These are phyloP conservation scores for Diachrysia chrysitis DNA, from an alignment of 2,888 invertebrate genomes.

Conservation along the genomic window DNA sequence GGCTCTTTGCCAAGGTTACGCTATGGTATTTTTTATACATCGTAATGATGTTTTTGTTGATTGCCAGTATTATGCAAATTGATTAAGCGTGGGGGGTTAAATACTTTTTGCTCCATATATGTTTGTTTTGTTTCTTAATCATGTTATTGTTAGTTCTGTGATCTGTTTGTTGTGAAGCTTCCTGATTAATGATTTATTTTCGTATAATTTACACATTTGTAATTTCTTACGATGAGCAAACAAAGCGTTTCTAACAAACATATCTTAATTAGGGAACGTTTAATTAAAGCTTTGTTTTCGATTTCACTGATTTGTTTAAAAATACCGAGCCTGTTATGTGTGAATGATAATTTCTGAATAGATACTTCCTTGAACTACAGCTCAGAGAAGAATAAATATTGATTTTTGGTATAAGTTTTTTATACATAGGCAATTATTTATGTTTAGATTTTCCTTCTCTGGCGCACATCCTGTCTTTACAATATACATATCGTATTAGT, in stretches of 20 bases:
- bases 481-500: too few species aligned
- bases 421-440: too few species aligned
- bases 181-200: conserved; percentile 31
- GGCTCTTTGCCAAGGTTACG: conserved; percentile 71
- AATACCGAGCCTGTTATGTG: not conserved
- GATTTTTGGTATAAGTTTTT: too few species aligned
- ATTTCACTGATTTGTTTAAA: conserved; percentile 25
- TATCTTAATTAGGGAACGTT: conserved; percentile 1
- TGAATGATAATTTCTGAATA: not conserved
- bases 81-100: conserved; percentile 62
- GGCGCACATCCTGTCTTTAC: too few species aligned
- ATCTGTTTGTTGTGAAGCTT: conserved; percentile 41
- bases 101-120: conserved; percentile 47
- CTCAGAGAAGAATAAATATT: not conserved
- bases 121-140: conserved; percentile 51
- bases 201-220: conserved; percentile 33
- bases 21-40: conserved; percentile 58
- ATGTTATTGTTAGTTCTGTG: conserved; percentile 46
- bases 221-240: conserved; percentile 21
- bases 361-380: not conserved
- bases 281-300: conserved; percentile 11
- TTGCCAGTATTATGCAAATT: conserved; percentile 60
- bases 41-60: conserved; percentile 56
- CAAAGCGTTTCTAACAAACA: conserved; percentile 21
- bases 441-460: too few species aligned